These are phyloP conservation scores for Gallinago solitaria DNA, from an alignment of 2,797 vertebrate genomes.

Conservation along the genomic window DNA sequence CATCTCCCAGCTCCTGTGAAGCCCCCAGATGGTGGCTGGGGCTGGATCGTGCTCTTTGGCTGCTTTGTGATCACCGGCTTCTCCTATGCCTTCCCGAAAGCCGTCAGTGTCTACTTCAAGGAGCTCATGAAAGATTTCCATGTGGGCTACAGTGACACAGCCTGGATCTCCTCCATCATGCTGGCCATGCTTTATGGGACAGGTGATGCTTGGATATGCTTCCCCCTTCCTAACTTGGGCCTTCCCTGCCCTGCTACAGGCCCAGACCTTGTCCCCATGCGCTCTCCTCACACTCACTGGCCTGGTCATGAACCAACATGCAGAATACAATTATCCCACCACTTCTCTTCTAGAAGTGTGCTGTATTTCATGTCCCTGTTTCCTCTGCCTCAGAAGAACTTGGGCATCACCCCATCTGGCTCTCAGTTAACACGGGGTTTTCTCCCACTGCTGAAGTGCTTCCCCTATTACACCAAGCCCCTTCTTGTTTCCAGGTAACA, in stretches of 20 bases:
- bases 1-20: constrained; percentile 51
- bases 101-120: constrained; percentile 84
- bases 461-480: neutral
- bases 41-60: constrained; percentile 79
- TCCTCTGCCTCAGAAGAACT: neutral
- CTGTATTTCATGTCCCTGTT: neutral
- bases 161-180: constrained; percentile 86
- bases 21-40: constrained; percentile 84
- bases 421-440: neutral
- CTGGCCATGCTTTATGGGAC: constrained; percentile 85
- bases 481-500: neutral
- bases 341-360: neutral
- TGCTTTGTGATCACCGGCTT: constrained; percentile 84
- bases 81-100: constrained; percentile 85
- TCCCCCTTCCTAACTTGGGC: neutral
- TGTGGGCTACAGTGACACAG: constrained; percentile 83
- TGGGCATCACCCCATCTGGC: neutral
- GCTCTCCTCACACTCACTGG: neutral
- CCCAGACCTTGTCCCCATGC: neutral
- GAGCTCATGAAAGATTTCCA: constrained; percentile 82
- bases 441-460: neutral
- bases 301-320: neutral
- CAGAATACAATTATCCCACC: neutral
- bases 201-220: constrained; percentile 61
- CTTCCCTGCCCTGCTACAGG: neutral